These are phyloP conservation scores for Holotrichia oblita DNA, from an alignment of 1,140 invertebrate species.

Conservation along the genomic window DNA sequence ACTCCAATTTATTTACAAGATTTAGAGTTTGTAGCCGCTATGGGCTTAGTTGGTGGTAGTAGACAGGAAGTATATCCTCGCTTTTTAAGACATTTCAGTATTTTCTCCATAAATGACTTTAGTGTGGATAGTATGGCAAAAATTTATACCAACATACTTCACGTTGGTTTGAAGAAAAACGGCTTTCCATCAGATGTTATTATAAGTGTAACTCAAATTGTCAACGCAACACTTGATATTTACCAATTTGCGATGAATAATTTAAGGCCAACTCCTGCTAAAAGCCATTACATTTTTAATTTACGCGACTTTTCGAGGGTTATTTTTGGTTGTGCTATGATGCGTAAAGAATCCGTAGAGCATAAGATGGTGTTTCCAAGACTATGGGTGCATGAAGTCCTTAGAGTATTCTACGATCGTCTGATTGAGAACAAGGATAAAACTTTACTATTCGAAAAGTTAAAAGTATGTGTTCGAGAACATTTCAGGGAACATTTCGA, in stretches of 20 bases:
- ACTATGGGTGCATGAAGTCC: conserved; percentile 91
- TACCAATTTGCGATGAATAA: conserved; percentile 77
- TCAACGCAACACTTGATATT: conserved; percentile 81
- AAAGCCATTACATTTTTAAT: conserved; percentile 95
- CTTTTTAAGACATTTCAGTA: conserved; percentile 87
- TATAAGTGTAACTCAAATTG: conserved; percentile 72
- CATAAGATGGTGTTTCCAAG: conserved; percentile 73
- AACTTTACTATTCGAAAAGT: conserved; percentile 76
- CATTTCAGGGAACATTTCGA: conserved; percentile 79
- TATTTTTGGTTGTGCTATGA: conserved; percentile 80
- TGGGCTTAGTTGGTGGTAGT: conserved; percentile 88
- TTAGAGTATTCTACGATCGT: conserved; percentile 91
- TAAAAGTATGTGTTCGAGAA: conserved; percentile 71
- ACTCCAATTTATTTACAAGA: conserved; percentile 79
- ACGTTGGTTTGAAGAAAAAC: conserved; percentile 77
- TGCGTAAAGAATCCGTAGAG: conserved; percentile 83
- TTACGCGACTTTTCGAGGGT: conserved; percentile 87
- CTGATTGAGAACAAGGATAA: conserved; percentile 80
- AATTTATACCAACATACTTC: conserved; percentile 76
- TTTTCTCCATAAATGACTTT: conserved; percentile 89
- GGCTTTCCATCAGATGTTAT: conserved; percentile 85
- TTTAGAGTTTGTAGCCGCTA: conserved; percentile 83
- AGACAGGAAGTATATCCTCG: conserved; percentile 83
- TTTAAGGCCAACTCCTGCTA: conserved; percentile 84
- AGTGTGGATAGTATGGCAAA: conserved; percentile 85